phyloP scores from a whole-genome alignment of 2,888 invertebrate genomes.

The Andrena dorsata region DNA sequence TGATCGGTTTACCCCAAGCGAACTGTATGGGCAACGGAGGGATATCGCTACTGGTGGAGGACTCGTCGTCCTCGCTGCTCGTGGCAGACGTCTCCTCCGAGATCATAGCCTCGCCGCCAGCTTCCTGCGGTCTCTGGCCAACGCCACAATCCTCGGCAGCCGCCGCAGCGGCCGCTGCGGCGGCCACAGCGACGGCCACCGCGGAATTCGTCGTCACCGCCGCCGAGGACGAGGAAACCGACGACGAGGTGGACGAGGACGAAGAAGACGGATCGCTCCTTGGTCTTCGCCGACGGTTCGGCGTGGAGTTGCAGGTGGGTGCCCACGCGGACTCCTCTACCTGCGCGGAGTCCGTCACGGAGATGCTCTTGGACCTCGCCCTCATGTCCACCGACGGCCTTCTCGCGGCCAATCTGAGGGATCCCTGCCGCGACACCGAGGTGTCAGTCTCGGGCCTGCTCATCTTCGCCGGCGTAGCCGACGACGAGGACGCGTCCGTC shows the following conservation, averaged over 20 bases:
- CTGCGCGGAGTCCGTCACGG: slow-evolving; percentile 75
- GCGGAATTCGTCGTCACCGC: slow-evolving; percentile 61
- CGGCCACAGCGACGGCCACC: slow-evolving; percentile 78
- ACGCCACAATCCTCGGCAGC: slow-evolving; percentile 78
- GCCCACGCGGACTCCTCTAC: slow-evolving; percentile 73
- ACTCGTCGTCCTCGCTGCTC: slow-evolving; percentile 83
- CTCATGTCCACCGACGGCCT: slow-evolving; percentile 75
- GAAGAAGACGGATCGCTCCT: slow-evolving; percentile 77
- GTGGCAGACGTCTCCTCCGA: slow-evolving; percentile 86
- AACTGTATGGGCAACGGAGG: slow-evolving; percentile 77
- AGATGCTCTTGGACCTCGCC: slow-evolving; percentile 81
- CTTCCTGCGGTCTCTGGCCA: slow-evolving; percentile 88
- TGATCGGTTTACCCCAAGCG: slow-evolving; percentile 71
- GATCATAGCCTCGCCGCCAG: slow-evolving; percentile 90
- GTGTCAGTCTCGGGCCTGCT: slow-evolving; percentile 46
- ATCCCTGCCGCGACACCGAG: slow-evolving; percentile 79
- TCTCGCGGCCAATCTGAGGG: slow-evolving; percentile 76
- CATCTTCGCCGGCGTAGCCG: slow-evolving; percentile 61
- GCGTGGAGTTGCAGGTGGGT: slow-evolving; percentile 80
- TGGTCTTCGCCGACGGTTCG: slow-evolving; percentile 76
- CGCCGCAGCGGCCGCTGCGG: slow-evolving; percentile 83
- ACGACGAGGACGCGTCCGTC: slow-evolving; percentile 54
- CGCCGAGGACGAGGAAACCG: slow-evolving; percentile 61
- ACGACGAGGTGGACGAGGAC: slow-evolving; percentile 69
- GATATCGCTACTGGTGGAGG: slow-evolving; percentile 82